Conservation (phyloP, 92 coral and sea anemone species). For the Desmophyllum pertusum region DNA sequence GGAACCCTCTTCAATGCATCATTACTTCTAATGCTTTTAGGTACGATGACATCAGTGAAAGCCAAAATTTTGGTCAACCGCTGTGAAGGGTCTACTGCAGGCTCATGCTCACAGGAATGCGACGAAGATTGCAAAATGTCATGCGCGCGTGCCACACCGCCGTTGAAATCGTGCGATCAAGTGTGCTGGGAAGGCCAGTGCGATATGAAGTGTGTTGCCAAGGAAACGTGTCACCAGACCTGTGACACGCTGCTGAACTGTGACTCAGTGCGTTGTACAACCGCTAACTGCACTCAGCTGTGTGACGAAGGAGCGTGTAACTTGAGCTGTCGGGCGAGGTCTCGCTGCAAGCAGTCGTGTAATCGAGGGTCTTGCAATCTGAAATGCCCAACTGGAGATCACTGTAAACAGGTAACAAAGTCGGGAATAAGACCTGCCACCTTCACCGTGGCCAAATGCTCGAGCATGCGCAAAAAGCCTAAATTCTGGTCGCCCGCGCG, state of each 20-base stretch:
- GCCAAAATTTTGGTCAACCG: constrained; percentile 9
- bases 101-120: constrained; percentile 20
- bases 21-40: not conserved
- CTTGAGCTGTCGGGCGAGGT: constrained; percentile 67
- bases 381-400: constrained; percentile 69
- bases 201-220: constrained; percentile 32
- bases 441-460: too few species aligned
- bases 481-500: too few species aligned
- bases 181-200: constrained; percentile 16
- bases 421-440: too few species aligned
- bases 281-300: constrained; percentile 69
- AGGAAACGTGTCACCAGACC: constrained; percentile 26
- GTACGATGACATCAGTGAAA: not conserved
- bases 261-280: constrained; percentile 56
- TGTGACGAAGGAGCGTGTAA: constrained; percentile 66
- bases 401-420: constrained; percentile 70
- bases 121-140: constrained; percentile 32
- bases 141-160: not conserved
- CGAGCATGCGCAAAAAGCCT: too few species aligned
- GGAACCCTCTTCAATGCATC: not conserved
- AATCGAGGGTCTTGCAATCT: constrained; percentile 74
- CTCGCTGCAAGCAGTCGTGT: constrained; percentile 74
- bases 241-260: constrained; percentile 15
- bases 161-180: constrained; percentile 36
- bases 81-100: not conserved